phyloP scores from a whole-genome alignment of 92 coral and sea anemone genomes.

The Virgularia gustaviana region DNA sequence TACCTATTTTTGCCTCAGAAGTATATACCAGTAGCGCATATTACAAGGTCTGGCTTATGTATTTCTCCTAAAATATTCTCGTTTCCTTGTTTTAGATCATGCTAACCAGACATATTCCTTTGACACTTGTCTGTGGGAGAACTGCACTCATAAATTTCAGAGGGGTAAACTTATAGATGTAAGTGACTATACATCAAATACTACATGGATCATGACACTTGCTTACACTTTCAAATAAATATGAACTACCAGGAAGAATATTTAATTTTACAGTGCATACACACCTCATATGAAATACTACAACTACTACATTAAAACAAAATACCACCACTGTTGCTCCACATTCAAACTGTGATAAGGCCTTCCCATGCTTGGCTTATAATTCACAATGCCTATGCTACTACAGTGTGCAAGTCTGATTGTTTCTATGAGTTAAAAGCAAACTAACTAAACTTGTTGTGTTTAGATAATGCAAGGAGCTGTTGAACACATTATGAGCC shows the following conservation, averaged over 20 bases:
- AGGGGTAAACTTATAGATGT: slow-evolving; percentile 71
- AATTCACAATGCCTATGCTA: too few relatives aligned
- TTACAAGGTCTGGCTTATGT: not conserved
- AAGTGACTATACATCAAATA: not conserved
- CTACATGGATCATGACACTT: not conserved
- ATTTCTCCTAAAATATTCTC: not conserved
- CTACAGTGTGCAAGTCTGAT: too few relatives aligned
- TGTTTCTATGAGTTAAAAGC: too few relatives aligned
- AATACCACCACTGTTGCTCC: too few relatives aligned
- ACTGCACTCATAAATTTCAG: slow-evolving; percentile 67
- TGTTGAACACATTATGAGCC: slow-evolving; percentile 23
- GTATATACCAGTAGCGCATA: not conserved
- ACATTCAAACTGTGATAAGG: too few relatives aligned
- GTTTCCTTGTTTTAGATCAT: slow-evolving; percentile 43
- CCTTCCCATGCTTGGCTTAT: too few relatives aligned
- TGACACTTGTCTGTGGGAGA: slow-evolving; percentile 70
- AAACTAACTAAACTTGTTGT: too few relatives aligned
- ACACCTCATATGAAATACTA: too few relatives aligned
- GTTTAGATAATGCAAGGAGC: slow-evolving; percentile 31
- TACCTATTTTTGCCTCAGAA: not conserved
- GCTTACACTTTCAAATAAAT: not conserved
- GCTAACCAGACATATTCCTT: slow-evolving; percentile 75
- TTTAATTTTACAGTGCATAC: too few relatives aligned
- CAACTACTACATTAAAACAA: too few relatives aligned
- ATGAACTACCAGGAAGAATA: not conserved